Evolutionary conservation across 2,888 invertebrate genomes (phyloP).

Genomic region (Atethmia centrago): DNA sequence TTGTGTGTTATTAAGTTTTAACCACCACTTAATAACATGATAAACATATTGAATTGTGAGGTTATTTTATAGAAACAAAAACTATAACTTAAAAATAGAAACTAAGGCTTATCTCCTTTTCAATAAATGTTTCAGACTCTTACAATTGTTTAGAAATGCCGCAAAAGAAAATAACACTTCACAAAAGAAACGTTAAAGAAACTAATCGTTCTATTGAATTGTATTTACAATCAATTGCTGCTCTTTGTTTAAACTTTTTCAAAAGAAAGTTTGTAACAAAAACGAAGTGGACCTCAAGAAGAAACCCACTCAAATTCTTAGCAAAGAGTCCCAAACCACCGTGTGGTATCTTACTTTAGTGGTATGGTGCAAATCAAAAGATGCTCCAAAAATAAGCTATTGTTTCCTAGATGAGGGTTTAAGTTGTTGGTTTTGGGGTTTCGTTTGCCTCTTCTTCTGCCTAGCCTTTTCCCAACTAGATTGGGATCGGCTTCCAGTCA

Average conservation of each 20-base stretch:
- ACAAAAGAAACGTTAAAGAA: slow-evolving; percentile 21
- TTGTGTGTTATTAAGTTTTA: not conserved
- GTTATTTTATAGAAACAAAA: not conserved
- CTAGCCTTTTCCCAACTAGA: too few relatives aligned
- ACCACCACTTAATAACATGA: not conserved
- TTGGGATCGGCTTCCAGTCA: too few relatives aligned
- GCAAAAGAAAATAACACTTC: not conserved
- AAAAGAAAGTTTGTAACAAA: slow-evolving; percentile 73
- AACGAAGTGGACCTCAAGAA: slow-evolving; percentile 76
- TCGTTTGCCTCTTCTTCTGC: too few relatives aligned
- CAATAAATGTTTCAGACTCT: not conserved
- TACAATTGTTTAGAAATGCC: not conserved
- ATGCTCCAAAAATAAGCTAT: too few relatives aligned
- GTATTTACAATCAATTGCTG: slow-evolving; percentile 70
- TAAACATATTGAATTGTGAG: not conserved
- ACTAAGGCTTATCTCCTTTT: too few relatives aligned
- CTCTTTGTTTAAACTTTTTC: slow-evolving; percentile 71
- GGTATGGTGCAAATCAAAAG: slow-evolving; percentile 68
- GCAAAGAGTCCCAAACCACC: slow-evolving; percentile 78
- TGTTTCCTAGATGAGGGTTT: too few relatives aligned
- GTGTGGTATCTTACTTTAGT: slow-evolving; percentile 75
- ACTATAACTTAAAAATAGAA: not conserved
- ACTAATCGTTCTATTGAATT: slow-evolving; percentile 43
- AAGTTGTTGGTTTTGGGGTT: too few relatives aligned
- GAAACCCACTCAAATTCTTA: slow-evolving; percentile 81